Base-by-base conservation (phyloP, 2,113 vertebrate species). In the Cochlearius cochlearius region DNA sequence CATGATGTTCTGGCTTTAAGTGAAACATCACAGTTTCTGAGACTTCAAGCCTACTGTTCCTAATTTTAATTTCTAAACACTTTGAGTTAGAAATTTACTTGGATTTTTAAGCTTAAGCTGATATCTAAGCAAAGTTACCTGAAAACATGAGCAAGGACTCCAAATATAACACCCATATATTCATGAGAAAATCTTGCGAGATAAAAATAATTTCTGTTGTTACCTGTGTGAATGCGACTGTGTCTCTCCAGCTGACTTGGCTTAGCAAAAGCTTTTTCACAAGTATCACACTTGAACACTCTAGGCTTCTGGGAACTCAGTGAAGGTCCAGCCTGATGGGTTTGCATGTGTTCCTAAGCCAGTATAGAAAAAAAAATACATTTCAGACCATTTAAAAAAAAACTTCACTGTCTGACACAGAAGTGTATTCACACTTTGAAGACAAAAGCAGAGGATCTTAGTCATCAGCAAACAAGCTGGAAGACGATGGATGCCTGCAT, bases 241-340 rank as follows among this genome's bases (percentile, higher is more conserved):
- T 99, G 99, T 75, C 99, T 98, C 97, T 99, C 99, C 96, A 99
- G 98, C 96, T 99, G 99, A 97, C 99, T 99, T 30, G 99, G 99
- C 75, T 99, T 99, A 79, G 99, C 99, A 1, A 99, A 99, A 11
- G 99, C 99, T 97, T 99, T 99, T 74, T 98, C 98, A 41, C 99
- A 99, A 14, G 98, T 98, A 55, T 98, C 98, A 91, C 99, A 99
- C 88, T 98, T 99, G 94, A 99, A 99, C 62, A 99, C 98, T 56
- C 99, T 95, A 7, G 99, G 99, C 94, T 99, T 99, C 98, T 99
- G 99, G 14, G 99, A 99, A 97, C 99, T 99, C 67, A 98, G 95
- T 2, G 99, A 99, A 5, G 99, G 99, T 75, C 99, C 99, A 3
- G 98, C 99, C 94, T 99, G 98, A 94, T 99, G 99, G 5, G 99